These are phyloP conservation scores for Pseudococcus longispinus DNA, from an alignment of 2,888 invertebrate genomes.

Conservation along the genomic window DNA sequence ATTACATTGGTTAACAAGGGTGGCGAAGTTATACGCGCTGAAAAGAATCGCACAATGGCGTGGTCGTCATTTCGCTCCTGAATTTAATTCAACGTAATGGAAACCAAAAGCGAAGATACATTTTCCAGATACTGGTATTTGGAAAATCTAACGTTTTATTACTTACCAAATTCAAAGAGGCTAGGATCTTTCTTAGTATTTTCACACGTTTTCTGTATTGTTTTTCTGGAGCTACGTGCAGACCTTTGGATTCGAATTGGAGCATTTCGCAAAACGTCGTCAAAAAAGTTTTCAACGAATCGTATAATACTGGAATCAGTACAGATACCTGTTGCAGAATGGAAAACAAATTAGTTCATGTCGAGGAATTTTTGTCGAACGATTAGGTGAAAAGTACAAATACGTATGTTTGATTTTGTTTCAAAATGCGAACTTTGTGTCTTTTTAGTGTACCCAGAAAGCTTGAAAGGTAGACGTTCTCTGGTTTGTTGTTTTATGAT, in stretches of 20 bases:
- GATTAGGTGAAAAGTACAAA: no score
- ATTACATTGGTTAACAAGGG: background rate
- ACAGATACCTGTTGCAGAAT: background rate
- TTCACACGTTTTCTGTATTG: background rate
- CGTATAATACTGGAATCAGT: constrained; percentile 37
- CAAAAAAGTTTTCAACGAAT: constrained; percentile 10
- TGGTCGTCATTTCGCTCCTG: background rate
- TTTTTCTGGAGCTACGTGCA: background rate
- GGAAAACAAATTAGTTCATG: background rate
- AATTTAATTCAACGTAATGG: background rate
- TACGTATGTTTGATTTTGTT: no score
- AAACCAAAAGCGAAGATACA: constrained; percentile 2
- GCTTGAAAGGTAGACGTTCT: no score
- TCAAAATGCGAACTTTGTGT: no score
- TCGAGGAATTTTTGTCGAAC: background rate
- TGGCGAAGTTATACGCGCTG: background rate
- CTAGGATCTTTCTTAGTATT: background rate
- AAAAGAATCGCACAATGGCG: background rate
- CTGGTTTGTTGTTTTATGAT: no score
- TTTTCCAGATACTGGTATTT: background rate
- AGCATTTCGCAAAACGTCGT: constrained; percentile 28
- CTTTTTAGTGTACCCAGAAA: no score
- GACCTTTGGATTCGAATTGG: background rate
- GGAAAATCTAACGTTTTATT: background rate
- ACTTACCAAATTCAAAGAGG: constrained; percentile 17